Evolutionary conservation across 2,797 vertebrate genomes (phyloP).

Genomic region (Buceros bicornis): DNA sequence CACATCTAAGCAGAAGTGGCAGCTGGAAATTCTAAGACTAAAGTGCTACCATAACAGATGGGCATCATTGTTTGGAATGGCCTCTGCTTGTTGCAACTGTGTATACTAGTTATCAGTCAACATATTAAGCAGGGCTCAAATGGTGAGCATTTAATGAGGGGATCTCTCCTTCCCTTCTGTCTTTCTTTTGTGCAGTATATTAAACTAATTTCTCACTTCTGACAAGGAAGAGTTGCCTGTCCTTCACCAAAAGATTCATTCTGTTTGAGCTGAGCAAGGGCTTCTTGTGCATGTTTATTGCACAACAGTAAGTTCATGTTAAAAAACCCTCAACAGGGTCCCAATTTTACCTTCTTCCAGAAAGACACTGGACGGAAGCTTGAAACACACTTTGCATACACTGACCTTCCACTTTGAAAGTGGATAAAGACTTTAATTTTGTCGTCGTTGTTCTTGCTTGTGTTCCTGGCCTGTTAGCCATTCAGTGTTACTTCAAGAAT

Average conservation of each 20-base stretch:
- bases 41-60: constrained; percentile 57
- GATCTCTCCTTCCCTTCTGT: constrained; percentile 70
- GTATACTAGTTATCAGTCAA: constrained; percentile 72
- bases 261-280: not conserved
- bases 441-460: not conserved
- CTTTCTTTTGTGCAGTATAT: constrained; percentile 59
- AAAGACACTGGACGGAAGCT: not conserved
- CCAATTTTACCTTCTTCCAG: not conserved
- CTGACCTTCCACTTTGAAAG: not conserved
- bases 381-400: not conserved
- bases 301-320: not conserved
- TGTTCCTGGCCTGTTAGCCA: not conserved
- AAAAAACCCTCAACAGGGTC: not conserved
- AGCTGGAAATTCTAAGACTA: constrained; percentile 53
- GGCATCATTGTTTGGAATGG: constrained; percentile 51
- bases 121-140: constrained; percentile 71
- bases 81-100: constrained; percentile 67
- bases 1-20: constrained; percentile 42
- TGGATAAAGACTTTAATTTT: not conserved
- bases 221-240: constrained; percentile 51
- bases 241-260: constrained; percentile 35
- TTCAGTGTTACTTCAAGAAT: not conserved
- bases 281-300: not conserved
- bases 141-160: constrained; percentile 74
- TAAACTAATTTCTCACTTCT: constrained; percentile 70